A percentile compares a stretch with the other conserved stretches of the same genome.
Conservation (phyloP, 2,113 vertebrate genomes). For the Clupea harengus region DNA sequence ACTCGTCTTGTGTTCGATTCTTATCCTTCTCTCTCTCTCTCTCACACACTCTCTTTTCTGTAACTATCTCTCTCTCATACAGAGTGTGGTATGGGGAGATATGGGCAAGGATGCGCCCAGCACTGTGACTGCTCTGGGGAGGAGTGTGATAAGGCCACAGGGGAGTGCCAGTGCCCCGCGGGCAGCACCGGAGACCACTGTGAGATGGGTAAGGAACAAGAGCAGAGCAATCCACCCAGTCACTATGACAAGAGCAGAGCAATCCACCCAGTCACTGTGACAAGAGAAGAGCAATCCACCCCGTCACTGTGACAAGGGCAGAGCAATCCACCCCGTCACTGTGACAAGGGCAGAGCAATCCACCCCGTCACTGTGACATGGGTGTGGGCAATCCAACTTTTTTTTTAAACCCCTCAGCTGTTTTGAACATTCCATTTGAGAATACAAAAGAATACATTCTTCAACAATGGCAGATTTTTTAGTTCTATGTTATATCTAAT, state of each 20-base stretch:
- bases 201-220: conserved; percentile 71
- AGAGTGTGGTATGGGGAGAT: conserved; percentile 80
- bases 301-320: neutral
- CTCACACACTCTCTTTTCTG: neutral
- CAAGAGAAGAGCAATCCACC: neutral
- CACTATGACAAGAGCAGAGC: neutral
- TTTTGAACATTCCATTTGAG: neutral
- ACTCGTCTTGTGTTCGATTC: neutral
- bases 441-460: neutral
- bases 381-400: neutral
- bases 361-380: neutral
- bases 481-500: neutral
- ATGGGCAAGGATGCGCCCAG: conserved; percentile 75
- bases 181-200: conserved; percentile 78
- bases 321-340: too few relatives aligned
- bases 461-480: neutral
- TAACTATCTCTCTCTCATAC: conserved; percentile 17
- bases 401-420: neutral
- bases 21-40: neutral
- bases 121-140: conserved; percentile 79
- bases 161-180: conserved; percentile 76
- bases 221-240: too few relatives aligned
- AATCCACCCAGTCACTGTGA: neutral
- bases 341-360: neutral
- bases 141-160: conserved; percentile 74